Base-by-base conservation (phyloP, 2,888 invertebrate genomes). In the Andrena fulva region DNA sequence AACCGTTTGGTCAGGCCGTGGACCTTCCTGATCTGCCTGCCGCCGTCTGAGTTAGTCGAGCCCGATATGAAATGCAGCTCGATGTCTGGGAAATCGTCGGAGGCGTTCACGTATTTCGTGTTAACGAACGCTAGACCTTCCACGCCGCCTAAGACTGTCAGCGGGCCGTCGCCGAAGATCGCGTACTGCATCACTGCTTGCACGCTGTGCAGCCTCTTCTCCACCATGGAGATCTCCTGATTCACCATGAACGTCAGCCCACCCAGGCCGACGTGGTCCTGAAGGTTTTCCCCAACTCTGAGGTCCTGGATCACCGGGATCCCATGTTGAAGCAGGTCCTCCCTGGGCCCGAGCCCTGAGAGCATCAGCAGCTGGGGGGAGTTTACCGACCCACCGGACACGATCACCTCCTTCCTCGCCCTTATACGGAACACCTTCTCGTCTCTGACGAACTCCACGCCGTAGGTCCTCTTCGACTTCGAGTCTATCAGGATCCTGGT, bases 361-460 rank as follows among this genome's bases (percentile, higher is more conserved):
- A 99, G 94, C 98, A 99, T 98, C 54, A 99, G 94, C 2, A 99
- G 91, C 92, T 99, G 99, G 0, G 99, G 98, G 0, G 99, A 97
- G 92, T 99, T 99, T 0, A 99, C 96, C 0, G 99, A 96, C 0
- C 99, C 99, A 0, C 97, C 98, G 0, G 98, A 97, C 1, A 99
- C 92, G 67, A 99, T 97, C 0, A 99, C 97, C 93, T 98, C 98
- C 92, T 97, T 98, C 48, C 95, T 95, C 0, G 98, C 98, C 77
- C 96, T 94, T 1, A 98, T 96, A 67, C 97, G 95, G 89, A 96
- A 96, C 0, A 97, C 92, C 94, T 96, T 96, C 67, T 96, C 96
- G 70, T 97, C 96, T 62, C 97, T 95, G 2, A 97, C 94, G 90
- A 98, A 97, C 91, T 98, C 97, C 0, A 98, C 96, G 0, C 98